A percentile compares a stretch with the other conserved stretches of the same genome.
These are phyloP conservation scores for Rutilus rutilus DNA, from an alignment of 2,113 vertebrate species.

Conservation along the genomic window DNA sequence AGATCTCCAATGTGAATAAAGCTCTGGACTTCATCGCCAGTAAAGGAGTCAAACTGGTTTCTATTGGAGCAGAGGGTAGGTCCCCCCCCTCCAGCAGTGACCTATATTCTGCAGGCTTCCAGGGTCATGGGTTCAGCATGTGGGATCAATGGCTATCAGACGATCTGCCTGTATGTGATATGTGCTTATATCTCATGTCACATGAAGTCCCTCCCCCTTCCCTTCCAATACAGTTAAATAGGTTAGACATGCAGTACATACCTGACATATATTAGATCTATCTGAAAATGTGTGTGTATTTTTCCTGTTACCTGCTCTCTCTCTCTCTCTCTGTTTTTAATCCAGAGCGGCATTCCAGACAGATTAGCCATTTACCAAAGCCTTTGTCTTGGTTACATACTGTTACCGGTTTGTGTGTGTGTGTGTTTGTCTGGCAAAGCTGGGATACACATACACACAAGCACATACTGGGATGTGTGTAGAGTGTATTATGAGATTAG, in stretches of 20 bases:
- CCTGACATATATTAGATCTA: not conserved
- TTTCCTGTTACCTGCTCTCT: not conserved
- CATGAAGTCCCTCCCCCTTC: not conserved
- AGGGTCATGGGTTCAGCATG: constrained; percentile 34
- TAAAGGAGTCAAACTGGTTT: constrained; percentile 98
- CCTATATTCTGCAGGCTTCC: constrained; percentile 35
- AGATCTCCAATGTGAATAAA: constrained; percentile 99
- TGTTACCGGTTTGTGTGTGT: constrained; percentile 10
- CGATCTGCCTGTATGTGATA: not conserved
- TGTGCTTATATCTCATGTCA: constrained; percentile 34
- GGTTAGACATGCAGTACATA: constrained; percentile 5
- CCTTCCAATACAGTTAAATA: constrained; percentile 3
- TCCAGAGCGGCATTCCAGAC: constrained; percentile 71
- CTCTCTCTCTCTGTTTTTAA: constrained; percentile 38
- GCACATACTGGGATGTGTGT: constrained; percentile 17
- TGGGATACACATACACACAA: not conserved
- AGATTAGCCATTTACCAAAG: constrained; percentile 68
- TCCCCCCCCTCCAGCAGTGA: not conserved
- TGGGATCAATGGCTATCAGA: not conserved
- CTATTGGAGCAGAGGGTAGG: constrained; percentile 96
- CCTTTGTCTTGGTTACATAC: constrained; percentile 43
- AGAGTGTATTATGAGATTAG: constrained; percentile 68
- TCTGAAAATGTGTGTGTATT: not conserved
- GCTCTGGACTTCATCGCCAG: constrained; percentile 94
- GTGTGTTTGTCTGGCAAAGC: not conserved